Conservation (phyloP, 2,797 vertebrate species). For the Harpia harpyja region DNA sequence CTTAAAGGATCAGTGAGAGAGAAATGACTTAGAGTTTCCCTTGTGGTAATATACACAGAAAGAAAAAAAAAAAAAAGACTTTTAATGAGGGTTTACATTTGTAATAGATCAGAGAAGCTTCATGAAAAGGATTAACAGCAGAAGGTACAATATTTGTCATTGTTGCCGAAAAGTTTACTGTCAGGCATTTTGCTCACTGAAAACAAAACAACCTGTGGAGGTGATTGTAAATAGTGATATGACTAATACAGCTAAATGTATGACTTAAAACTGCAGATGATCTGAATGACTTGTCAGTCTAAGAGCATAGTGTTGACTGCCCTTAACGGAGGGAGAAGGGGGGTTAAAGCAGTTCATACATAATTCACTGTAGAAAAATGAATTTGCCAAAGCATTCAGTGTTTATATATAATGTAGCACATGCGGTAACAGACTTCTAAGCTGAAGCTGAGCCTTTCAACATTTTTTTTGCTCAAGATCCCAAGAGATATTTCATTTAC, state of each 20-base stretch:
- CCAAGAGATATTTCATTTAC: background rate
- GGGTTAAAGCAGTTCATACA: background rate
- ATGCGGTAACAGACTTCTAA: background rate
- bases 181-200: background rate
- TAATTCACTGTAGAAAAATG: slow-evolving; percentile 17
- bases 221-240: background rate
- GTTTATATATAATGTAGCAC: background rate
- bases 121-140: background rate
- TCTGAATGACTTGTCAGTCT: background rate
- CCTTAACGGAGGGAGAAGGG: background rate
- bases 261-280: background rate
- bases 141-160: background rate
- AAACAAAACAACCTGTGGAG: background rate
- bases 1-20: slow-evolving; percentile 18
- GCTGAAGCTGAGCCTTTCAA: background rate
- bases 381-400: background rate
- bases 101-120: background rate
- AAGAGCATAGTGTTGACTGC: background rate
- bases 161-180: background rate
- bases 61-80: background rate
- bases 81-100: slow-evolving; percentile 26
- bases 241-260: background rate
- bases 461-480: background rate
- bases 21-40: background rate
- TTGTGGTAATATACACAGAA: background rate